phyloP scores from a whole-genome alignment of 2,113 vertebrate species.

The Sylvia atricapilla region DNA sequence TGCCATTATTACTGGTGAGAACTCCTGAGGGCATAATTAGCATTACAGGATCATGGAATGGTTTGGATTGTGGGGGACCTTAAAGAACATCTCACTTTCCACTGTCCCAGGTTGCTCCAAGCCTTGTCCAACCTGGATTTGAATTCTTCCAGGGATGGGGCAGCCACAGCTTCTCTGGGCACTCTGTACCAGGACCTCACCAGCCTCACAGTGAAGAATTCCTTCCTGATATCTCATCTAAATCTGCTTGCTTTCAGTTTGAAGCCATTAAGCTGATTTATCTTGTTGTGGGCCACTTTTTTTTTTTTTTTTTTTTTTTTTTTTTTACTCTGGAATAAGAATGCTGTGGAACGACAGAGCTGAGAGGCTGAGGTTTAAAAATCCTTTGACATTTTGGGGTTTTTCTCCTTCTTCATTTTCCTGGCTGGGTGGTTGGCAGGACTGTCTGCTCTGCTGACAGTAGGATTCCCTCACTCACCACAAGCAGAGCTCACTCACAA shows the following conservation, averaged over 20 bases:
- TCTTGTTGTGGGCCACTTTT: not conserved
- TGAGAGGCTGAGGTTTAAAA: not conserved
- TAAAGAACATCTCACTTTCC: not conserved
- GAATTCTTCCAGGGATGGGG: not conserved
- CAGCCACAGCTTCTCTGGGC: not conserved
- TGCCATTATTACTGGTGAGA: not conserved
- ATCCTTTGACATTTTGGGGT: not conserved
- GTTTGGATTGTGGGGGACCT: not conserved
- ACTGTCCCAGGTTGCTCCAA: not conserved
- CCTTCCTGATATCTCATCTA: not conserved
- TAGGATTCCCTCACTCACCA: not conserved
- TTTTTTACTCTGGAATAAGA: accelerated
- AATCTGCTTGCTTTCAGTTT: not conserved
- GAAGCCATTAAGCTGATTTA: not conserved
- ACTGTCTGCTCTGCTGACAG: not conserved
- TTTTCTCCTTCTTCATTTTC: not conserved
- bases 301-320: too few species aligned
- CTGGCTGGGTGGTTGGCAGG: not conserved
- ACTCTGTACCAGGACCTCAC: accelerated
- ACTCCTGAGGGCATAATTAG: not conserved
- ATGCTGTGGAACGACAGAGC: accelerated
- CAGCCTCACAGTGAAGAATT: not conserved
- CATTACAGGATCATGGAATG: not conserved
- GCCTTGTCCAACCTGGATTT: not conserved
- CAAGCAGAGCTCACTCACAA: not conserved